phyloP scores from a whole-genome alignment of 2,797 vertebrate genomes.

The Acrossocheilus fasciatus region DNA sequence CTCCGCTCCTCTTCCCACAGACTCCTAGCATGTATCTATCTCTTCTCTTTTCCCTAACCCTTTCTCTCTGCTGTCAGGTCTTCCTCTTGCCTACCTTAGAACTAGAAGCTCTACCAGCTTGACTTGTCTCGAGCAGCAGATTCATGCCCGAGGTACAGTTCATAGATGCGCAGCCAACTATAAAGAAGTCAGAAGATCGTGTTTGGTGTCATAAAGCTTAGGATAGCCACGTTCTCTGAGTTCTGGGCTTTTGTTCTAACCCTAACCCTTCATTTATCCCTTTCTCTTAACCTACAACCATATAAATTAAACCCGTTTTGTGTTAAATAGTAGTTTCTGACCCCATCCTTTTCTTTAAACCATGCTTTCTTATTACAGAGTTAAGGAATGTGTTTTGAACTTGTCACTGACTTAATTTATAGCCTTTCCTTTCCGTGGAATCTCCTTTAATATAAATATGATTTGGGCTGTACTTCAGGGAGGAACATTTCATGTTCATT shows the following conservation, averaged over 20 bases:
- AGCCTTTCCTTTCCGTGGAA: neutral
- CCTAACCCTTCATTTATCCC: conserved; percentile 30
- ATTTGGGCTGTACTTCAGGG: neutral
- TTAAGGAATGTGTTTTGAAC: neutral
- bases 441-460: neutral
- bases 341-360: neutral
- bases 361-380: neutral
- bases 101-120: conserved; percentile 98
- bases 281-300: neutral
- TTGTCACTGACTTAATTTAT: neutral
- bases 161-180: conserved; percentile 62
- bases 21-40: conserved; percentile 65
- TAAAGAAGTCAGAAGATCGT: conserved; percentile 24
- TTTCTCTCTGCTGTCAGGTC: conserved; percentile 94
- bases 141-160: conserved; percentile 95
- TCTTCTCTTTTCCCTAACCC: conserved; percentile 77
- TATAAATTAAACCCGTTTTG: neutral
- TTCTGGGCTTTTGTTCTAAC: conserved; percentile 1
- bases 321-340: neutral
- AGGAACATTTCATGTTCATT: neutral
- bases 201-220: conserved; percentile 20
- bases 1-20: conserved; percentile 51
- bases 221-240: conserved; percentile 6
- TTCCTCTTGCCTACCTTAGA: conserved; percentile 97
- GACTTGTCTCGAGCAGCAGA: conserved; percentile 95